Base-by-base conservation (phyloP, 2,888 invertebrate species). In the Amphimallon solstitiale region DNA sequence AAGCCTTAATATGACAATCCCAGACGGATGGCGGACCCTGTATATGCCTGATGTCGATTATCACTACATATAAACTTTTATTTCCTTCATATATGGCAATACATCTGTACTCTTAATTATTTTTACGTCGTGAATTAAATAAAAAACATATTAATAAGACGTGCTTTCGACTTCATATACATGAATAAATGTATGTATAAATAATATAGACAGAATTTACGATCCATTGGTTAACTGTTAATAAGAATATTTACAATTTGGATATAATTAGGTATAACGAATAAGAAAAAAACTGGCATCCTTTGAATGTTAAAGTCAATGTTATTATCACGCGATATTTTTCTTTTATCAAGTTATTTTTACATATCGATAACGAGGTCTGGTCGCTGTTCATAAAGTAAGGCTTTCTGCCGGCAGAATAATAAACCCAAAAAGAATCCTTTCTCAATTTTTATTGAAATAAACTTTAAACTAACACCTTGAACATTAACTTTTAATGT, bases 61-160 rank as follows among this genome's bases (percentile, higher is more conserved):
- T 43, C 15, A 43, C 29, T 14, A 5, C 43, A 59, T 29, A 23
- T 23, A 59, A 59, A 45, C 43, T 59, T 54, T 59, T 59, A 43
- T 45, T 43, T 59, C 29, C 23, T 1, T 29, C 43, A 23, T 43
- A 59, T 59, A 59, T 59, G 56, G 29, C 56, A 43, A 43, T 34
- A 43, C 56, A 59, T 59, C 56, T 43, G 43, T 59, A 17, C 43
- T 29, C 19, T 9, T 15, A 23, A 56, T 7, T 4, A 43, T 45
- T 59, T 59, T 59, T 59, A 56, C 14, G 56, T 23, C 56, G 23
- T 40, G 38, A 29, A 29, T 59, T 59, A 59, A 59, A 59, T 59
- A 59, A 43, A 40, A 43, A 43, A 29, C 56, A 43, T 40, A 40
- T 43, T 56, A 56, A 56, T 56, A 56, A 56, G 43, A 40, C 17